Evolutionary conservation across 2,888 invertebrate species (phyloP).

Genomic region (Volucella bombylans): DNA sequence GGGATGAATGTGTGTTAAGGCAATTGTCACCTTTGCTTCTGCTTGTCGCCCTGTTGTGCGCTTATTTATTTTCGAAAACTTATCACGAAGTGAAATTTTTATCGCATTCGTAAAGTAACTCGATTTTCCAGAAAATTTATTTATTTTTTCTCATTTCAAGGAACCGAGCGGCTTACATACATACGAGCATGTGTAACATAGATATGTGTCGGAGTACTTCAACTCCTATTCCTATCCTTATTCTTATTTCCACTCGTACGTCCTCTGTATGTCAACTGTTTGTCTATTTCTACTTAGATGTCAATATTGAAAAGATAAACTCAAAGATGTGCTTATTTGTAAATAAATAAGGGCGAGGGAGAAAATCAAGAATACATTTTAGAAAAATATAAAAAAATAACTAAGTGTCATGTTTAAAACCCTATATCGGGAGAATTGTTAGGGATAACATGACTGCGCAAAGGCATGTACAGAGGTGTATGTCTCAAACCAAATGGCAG

Average conservation of each 20-base stretch:
- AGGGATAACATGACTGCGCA: too few relatives aligned
- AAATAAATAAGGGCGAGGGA: too few relatives aligned
- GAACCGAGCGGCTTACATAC: background rate
- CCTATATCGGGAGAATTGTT: too few relatives aligned
- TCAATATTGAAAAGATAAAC: slow-evolving; percentile 44
- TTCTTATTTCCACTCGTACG: too few relatives aligned
- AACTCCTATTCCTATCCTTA: too few relatives aligned
- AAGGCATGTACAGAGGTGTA: too few relatives aligned
- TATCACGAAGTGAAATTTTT: slow-evolving; percentile 66
- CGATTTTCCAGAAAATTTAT: slow-evolving; percentile 45
- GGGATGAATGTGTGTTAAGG: slow-evolving; percentile 31
- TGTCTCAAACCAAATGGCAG: too few relatives aligned
- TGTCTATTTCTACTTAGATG: slow-evolving; percentile 21
- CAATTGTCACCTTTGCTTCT: slow-evolving; percentile 70
- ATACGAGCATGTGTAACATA: too few relatives aligned
- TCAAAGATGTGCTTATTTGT: background rate
- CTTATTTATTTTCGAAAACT: slow-evolving; percentile 46
- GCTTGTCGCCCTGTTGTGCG: slow-evolving; percentile 37
- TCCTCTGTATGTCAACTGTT: slow-evolving; percentile 5
- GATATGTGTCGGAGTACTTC: too few relatives aligned
- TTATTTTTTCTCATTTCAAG: slow-evolving; percentile 27
- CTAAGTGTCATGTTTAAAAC: too few relatives aligned
- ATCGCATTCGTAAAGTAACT: slow-evolving; percentile 47
- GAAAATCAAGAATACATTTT: too few relatives aligned
- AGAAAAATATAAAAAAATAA: too few relatives aligned